These are phyloP conservation scores for Neomonachus schauinslandi DNA, from an alignment of 2,113 vertebrate genomes.

Conservation along the genomic window DNA sequence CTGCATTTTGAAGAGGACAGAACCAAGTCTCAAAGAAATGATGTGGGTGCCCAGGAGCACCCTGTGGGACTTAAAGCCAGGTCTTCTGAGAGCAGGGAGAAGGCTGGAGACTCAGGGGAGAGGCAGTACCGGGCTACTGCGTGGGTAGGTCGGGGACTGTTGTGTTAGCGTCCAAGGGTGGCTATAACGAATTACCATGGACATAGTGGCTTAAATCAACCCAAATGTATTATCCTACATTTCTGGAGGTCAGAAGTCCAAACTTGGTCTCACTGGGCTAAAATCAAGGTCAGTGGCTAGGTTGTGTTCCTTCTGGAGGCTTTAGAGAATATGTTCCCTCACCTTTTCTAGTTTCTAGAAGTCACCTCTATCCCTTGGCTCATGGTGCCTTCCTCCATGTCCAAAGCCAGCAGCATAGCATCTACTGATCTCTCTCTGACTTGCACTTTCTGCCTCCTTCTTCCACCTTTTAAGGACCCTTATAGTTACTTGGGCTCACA, in stretches of 20 bases:
- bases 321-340: not conserved
- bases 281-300: not conserved
- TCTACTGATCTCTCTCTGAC: not conserved
- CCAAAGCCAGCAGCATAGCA: not conserved
- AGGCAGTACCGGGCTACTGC: accelerated
- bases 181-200: not conserved
- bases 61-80: no score
- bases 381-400: not conserved
- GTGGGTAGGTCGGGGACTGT: accelerated
- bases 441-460: not conserved
- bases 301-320: not conserved
- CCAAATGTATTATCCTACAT: not conserved
- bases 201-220: not conserved
- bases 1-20: not conserved
- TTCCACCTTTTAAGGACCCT: not conserved
- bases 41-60: not conserved
- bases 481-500: not conserved
- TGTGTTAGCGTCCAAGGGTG: not conserved
- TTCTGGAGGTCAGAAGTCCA: not conserved
- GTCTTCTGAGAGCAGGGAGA: not conserved
- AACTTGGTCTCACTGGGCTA: not conserved
- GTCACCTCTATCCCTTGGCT: not conserved
- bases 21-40: not conserved
- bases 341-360: not conserved
- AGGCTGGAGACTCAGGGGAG: not conserved